Conservation (phyloP, 2,888 invertebrate species). For the Drosophila meridionalis region DNA sequence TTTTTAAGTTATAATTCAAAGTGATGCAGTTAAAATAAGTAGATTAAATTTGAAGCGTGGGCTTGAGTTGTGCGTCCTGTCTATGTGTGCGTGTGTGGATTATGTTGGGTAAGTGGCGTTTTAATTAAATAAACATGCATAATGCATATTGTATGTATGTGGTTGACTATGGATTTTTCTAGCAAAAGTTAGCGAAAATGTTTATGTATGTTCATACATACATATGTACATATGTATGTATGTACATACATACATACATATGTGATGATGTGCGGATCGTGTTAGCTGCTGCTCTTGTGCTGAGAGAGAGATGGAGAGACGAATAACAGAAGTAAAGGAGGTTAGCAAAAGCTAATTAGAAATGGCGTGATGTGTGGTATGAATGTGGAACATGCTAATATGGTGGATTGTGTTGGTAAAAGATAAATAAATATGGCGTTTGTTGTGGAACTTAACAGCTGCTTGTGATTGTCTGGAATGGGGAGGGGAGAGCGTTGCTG, state of each 20-base stretch:
- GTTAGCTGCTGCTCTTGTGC: not conserved
- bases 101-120: not conserved
- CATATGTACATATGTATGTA: too few relatives aligned
- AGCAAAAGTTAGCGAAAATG: too few relatives aligned
- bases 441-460: not conserved
- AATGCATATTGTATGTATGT: too few relatives aligned
- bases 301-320: not conserved
- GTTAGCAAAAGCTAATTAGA: not conserved
- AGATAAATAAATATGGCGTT: not conserved
- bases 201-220: too few relatives aligned
- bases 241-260: too few relatives aligned
- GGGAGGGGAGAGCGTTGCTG: not conserved
- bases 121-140: not conserved
- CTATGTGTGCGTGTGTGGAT: not conserved
- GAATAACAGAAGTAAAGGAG: not conserved
- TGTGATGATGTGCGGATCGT: not conserved
- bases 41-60: not conserved
- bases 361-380: not conserved
- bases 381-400: too few relatives aligned
- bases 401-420: not conserved
- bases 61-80: not conserved
- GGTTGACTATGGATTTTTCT: too few relatives aligned
- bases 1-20: not conserved
- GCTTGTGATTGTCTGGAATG: not conserved
- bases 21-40: not conserved